Evolutionary conservation across 2,888 invertebrate genomes (phyloP).

Genomic region (Coecobrya sp.): DNA sequence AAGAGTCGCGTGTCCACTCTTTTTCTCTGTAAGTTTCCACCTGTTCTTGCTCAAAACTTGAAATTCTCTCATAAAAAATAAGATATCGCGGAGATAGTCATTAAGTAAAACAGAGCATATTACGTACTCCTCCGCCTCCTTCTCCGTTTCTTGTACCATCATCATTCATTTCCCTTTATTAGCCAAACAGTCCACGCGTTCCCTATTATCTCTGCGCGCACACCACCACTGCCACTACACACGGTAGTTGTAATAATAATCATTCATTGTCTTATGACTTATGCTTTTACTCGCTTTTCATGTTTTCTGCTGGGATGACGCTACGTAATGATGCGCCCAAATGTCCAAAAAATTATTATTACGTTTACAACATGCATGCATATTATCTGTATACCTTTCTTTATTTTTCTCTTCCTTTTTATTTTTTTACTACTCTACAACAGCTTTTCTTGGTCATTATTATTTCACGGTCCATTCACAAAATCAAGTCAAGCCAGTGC

Average conservation of each 20-base stretch:
- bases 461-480: conserved; percentile 80
- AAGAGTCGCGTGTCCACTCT: conserved; percentile 78
- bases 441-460: conserved; percentile 59
- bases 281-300: conserved; percentile 7
- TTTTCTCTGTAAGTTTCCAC: conserved; percentile 28
- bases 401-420: conserved; percentile 27
- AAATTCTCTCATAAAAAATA: conserved; percentile 55
- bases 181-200: conserved; percentile 67
- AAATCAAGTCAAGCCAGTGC: conserved; percentile 55
- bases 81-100: conserved; percentile 57
- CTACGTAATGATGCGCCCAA: conserved; percentile 68
- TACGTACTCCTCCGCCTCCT: conserved; percentile 29
- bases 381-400: neutral
- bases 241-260: conserved; percentile 64
- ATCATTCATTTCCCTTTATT: conserved; percentile 71
- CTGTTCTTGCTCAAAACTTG: conserved; percentile 64
- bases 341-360: conserved; percentile 73
- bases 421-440: conserved; percentile 30
- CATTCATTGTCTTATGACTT: conserved; percentile 63
- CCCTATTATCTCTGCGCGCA: conserved; percentile 65
- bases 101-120: conserved; percentile 61
- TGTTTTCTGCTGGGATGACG: neutral
- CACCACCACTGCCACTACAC: conserved; percentile 5
- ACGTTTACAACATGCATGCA: conserved; percentile 12
- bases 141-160: conserved; percentile 24